Base-by-base conservation (phyloP, 2,888 invertebrate genomes). In the Glaucopsyche alexis region DNA sequence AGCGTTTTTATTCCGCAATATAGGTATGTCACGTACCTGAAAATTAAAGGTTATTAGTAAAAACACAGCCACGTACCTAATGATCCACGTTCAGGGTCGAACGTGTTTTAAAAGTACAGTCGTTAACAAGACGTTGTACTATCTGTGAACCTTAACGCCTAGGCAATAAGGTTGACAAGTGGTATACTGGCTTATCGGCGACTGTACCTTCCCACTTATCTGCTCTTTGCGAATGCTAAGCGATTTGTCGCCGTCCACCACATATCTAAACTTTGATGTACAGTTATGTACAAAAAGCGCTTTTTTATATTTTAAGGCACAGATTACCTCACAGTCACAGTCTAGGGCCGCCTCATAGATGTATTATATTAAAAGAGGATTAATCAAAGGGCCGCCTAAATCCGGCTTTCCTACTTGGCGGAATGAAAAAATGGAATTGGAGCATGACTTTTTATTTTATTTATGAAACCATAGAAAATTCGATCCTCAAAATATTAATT, bases 171-270 rank as follows among this genome's bases (percentile, higher is more conserved):
- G 13, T 29, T 60, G 55, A 47, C 47, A 13, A 8, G 9, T 47
- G 13, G 42, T 42, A 42, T 8, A 42, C 42, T 6, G 42, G 42
- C 7, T 42, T 42, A 8, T 42, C 8, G 9, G 19, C 19, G 19
- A 55, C 19, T 55, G 19, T 19, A 11, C 55, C 55, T 72, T 66
- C 77, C 76, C 74, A 77, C 84, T 86, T 86, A 86, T 87, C 85
- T 84, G 77, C 77, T 81, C 86, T 89, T 89, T 86, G 82, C 80
- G 82, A 86, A 88, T 86, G 87, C 81, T 85, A 85, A 88, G 82
- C 89, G 85, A 91, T 91, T 91, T 91, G 91, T 91, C 89, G 86
- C 81, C 85, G 85, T 85, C 88, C 84, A 83, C 84, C 82, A 87
- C 84, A 83, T 87, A 88, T 88, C 88, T 88, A 84, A 84, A 83